A percentile compares a stretch with the other conserved stretches of the same genome.
Conservation (phyloP, 2,888 invertebrate genomes). For the Poecilobothrus nobilitatus region DNA sequence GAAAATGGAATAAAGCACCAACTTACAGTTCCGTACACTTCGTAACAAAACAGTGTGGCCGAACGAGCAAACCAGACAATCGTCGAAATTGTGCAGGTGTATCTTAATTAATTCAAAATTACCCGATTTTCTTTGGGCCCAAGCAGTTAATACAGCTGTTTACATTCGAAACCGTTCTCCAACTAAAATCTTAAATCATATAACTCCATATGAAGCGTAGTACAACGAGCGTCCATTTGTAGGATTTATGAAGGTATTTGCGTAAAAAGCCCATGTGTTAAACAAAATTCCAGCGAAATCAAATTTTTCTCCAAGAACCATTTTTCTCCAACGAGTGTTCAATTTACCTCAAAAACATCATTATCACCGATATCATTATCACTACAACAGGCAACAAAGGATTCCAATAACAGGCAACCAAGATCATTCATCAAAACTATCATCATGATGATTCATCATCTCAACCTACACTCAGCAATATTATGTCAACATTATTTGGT, state of each 20-base stretch:
- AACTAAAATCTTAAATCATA: conserved; percentile 19
- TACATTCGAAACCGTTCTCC: conserved; percentile 24
- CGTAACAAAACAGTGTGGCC: conserved; percentile 25
- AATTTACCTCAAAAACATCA: too few species aligned
- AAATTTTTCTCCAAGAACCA: too few species aligned
- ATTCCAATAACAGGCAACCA: too few species aligned
- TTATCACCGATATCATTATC: too few species aligned
- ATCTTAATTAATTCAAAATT: conserved; percentile 19
- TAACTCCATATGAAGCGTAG: conserved; percentile 23
- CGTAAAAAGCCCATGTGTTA: conserved; percentile 21
- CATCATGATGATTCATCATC: too few species aligned
- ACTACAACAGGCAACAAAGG: too few species aligned
- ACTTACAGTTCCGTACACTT: conserved; percentile 22
- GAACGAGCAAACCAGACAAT: conserved; percentile 24
- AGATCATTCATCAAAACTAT: too few species aligned
- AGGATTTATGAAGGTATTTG: conserved; percentile 21
- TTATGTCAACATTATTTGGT: too few species aligned
- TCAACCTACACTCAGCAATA: too few species aligned
- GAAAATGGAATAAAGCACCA: conserved; percentile 23
- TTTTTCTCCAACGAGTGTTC: too few species aligned
- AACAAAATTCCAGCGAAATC: conserved; percentile 20
- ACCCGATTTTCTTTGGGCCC: conserved; percentile 23
- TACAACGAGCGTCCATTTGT: conserved; percentile 21
- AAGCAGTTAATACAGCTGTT: conserved; percentile 23
- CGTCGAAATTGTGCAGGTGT: conserved; percentile 24